Evolutionary conservation across 2,113 vertebrate species (phyloP).

Genomic region (Micromys minutus): DNA sequence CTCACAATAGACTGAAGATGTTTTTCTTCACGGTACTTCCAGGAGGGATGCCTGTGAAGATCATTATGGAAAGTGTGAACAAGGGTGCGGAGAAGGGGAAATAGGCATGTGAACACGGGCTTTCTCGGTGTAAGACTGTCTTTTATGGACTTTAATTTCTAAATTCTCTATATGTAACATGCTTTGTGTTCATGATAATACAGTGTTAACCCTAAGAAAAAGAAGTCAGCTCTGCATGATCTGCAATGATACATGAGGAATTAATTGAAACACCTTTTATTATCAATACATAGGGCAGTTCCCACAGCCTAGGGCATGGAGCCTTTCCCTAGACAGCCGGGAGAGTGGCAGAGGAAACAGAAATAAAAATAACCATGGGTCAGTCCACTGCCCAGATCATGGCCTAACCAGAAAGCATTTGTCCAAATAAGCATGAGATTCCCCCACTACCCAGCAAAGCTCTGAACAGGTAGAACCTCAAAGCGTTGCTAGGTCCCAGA

Average conservation of each 20-base stretch:
- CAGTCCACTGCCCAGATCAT: background rate
- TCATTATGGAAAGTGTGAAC: background rate
- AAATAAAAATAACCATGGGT: background rate
- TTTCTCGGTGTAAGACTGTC: background rate
- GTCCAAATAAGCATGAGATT: background rate
- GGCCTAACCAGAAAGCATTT: background rate
- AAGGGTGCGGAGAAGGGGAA: background rate
- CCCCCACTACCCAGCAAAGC: background rate
- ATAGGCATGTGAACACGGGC: background rate
- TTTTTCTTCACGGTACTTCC: conserved; percentile 44
- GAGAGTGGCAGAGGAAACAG: too few relatives aligned
- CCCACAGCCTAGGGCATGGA: background rate
- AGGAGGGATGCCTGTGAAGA: background rate
- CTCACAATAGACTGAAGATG: conserved; percentile 21
- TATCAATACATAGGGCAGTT: background rate
- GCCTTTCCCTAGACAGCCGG: background rate
- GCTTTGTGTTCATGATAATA: background rate
- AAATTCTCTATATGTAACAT: background rate
- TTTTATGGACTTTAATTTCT: background rate
- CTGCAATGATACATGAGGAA: background rate
- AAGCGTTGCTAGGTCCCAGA: background rate
- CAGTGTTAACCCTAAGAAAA: background rate
- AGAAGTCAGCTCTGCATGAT: background rate
- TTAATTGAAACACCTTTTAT: background rate
- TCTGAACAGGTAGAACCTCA: background rate